phyloP scores from a whole-genome alignment of 1,140 invertebrate species.

The Frieseomelitta varia region DNA sequence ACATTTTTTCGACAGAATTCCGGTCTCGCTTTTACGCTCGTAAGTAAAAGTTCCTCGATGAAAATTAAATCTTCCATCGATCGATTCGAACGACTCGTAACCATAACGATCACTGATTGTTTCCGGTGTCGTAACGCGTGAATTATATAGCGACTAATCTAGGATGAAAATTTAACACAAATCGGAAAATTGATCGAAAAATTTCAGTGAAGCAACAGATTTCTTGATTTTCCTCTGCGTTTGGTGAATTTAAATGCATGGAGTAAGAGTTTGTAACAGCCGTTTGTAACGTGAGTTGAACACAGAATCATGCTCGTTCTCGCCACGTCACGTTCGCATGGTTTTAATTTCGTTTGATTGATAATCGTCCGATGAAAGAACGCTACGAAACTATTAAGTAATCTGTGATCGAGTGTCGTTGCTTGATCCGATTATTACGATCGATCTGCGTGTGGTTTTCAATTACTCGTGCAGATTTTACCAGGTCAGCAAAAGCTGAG shows the following conservation, averaged over 20 bases:
- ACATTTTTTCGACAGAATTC: conserved; percentile 2
- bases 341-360: background rate
- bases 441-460: background rate
- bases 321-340: background rate
- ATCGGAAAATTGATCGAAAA: background rate
- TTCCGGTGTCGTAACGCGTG: background rate
- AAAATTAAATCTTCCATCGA: background rate
- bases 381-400: conserved; percentile 34
- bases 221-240: background rate
- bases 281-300: background rate
- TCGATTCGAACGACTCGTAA: background rate
- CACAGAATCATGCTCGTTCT: background rate
- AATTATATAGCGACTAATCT: background rate
- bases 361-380: background rate
- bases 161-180: background rate
- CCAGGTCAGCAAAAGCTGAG: too few species aligned
- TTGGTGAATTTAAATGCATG: background rate
- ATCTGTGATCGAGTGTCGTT: background rate
- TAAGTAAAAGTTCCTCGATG: conserved; percentile 3
- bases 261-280: background rate
- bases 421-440: background rate
- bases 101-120: too few species aligned
- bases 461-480: fast-evolving
- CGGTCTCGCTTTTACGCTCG: background rate
- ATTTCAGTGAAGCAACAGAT: background rate